Evolutionary conservation across 2,888 invertebrate genomes (phyloP).

Genomic region (Aelia acuminata): DNA sequence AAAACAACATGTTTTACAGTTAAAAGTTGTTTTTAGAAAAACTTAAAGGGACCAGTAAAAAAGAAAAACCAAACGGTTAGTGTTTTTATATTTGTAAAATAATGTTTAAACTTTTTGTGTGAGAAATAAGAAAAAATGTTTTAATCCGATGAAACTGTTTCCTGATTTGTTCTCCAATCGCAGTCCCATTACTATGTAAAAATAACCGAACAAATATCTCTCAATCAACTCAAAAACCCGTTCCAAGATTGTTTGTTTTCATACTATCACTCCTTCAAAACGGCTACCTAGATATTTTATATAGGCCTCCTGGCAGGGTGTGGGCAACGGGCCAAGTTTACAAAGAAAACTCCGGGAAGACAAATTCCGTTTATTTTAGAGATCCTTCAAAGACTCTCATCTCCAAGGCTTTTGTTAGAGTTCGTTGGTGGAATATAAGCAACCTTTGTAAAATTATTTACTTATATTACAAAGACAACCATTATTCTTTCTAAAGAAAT

Average conservation of each 20-base stretch:
- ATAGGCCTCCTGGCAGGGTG: neutral
- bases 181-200: neutral
- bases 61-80: too few relatives aligned
- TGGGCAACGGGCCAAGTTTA: constrained; percentile 30
- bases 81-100: too few relatives aligned
- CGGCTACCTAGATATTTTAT: neutral
- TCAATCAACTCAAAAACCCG: neutral
- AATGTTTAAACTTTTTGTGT: too few relatives aligned
- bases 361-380: constrained; percentile 38
- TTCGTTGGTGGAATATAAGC: neutral
- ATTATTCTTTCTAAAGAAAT: neutral
- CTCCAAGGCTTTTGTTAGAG: neutral
- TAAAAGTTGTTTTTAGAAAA: too few relatives aligned
- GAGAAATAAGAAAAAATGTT: too few relatives aligned
- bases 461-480: neutral
- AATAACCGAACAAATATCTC: neutral
- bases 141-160: neutral
- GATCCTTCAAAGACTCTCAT: constrained; percentile 37
- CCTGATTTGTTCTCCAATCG: neutral
- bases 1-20: too few relatives aligned
- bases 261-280: neutral
- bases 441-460: constrained; percentile 8
- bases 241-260: neutral
- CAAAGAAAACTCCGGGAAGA: constrained; percentile 33
- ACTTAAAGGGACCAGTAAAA: too few relatives aligned